Evolutionary conservation across 2,888 invertebrate genomes (phyloP).

Genomic region (Pollenia griseotomentosa): DNA sequence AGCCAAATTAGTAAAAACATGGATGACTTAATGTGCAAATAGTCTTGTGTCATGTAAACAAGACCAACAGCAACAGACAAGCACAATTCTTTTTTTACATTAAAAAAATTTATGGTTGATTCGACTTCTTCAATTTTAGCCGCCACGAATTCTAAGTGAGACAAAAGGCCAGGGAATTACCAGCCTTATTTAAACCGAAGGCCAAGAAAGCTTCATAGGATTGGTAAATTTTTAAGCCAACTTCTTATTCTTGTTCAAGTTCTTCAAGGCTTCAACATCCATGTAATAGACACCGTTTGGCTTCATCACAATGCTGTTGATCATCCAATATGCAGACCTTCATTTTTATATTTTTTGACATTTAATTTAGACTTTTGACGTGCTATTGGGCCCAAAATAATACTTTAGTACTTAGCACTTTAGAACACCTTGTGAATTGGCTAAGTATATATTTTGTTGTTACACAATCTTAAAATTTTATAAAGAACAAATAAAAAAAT

Average conservation of each 20-base stretch:
- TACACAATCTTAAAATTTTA: too few relatives aligned
- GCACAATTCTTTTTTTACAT: conserved; percentile 99
- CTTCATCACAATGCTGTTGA: conserved; percentile 99
- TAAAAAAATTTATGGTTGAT: too few relatives aligned
- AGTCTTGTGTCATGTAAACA: conserved; percentile 97
- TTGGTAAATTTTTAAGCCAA: conserved; percentile 99
- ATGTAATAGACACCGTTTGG: conserved; percentile 97
- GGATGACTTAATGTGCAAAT: conserved; percentile 98
- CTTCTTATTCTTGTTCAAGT: conserved; percentile 99
- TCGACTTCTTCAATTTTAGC: too few relatives aligned
- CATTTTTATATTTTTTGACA: conserved; percentile 79
- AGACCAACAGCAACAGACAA: conserved; percentile 99
- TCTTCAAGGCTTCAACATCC: conserved; percentile 99
- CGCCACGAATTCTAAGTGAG: conserved; percentile 98
- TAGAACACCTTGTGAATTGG: too few relatives aligned
- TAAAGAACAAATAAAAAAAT: too few relatives aligned
- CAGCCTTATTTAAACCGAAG: conserved; percentile 99
- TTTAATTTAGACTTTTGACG: too few relatives aligned
- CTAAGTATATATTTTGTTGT: too few relatives aligned
- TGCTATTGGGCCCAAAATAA: too few relatives aligned
- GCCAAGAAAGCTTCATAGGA: conserved; percentile 99
- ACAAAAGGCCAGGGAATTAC: conserved; percentile 99
- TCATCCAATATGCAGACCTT: conserved; percentile 99
- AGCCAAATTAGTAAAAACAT: conserved; percentile 95
- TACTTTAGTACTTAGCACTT: too few relatives aligned